These are phyloP conservation scores for Anseranas semipalmata DNA, from an alignment of 2,113 vertebrate species.

Conservation along the genomic window DNA sequence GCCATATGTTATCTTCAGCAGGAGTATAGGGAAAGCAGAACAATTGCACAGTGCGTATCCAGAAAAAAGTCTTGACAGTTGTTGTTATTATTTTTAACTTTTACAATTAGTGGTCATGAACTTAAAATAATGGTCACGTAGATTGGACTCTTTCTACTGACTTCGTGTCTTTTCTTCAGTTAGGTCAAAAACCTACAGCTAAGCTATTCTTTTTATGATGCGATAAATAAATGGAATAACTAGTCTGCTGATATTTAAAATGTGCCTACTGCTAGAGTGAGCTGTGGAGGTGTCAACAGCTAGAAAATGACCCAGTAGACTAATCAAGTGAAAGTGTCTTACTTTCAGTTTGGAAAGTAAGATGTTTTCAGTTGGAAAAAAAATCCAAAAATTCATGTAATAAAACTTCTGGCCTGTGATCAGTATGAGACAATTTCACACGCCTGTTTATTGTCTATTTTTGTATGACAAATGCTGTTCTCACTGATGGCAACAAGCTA, in stretches of 20 bases:
- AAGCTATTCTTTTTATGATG: neutral
- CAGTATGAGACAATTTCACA: neutral
- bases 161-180: neutral
- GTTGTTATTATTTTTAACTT: neutral
- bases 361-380: neutral
- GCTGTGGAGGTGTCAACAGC: neutral
- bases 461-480: neutral
- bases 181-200: neutral
- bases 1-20: neutral
- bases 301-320: neutral
- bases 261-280: neutral
- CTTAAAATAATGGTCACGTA: neutral
- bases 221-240: neutral
- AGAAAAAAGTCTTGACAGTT: neutral
- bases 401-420: neutral
- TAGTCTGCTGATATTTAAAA: neutral
- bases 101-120: neutral
- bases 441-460: neutral
- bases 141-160: neutral
- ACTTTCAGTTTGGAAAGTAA: too few species aligned
- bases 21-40: neutral
- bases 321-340: neutral
- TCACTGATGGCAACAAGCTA: neutral
- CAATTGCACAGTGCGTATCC: neutral
- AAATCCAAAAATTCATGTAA: neutral